Percentiles rank a stretch among this genome's conserved stretches.
These are phyloP conservation scores for Mya arenaria DNA, from an alignment of 1,140 invertebrate species.

Conservation along the genomic window DNA sequence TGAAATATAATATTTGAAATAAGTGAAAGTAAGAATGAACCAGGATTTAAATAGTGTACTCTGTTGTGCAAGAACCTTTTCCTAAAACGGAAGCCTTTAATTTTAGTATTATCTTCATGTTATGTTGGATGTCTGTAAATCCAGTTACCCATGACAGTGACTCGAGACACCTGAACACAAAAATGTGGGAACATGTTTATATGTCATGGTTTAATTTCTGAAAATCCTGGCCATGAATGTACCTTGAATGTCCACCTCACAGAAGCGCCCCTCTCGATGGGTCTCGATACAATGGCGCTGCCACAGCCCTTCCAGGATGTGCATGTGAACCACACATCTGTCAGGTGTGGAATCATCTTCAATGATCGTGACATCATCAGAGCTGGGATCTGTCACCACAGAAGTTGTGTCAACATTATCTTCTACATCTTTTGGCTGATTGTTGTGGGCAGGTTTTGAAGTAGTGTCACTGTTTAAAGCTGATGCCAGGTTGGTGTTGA, in stretches of 20 bases:
- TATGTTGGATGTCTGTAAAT: too few relatives aligned
- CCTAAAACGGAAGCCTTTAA: too few relatives aligned
- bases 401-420: neutral
- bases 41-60: too few relatives aligned
- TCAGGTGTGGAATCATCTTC: neutral
- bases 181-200: too few relatives aligned
- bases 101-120: too few relatives aligned
- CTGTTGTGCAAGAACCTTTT: too few relatives aligned
- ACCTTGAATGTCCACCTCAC: constrained; percentile 43
- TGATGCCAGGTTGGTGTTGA: neutral
- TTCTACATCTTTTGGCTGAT: neutral
- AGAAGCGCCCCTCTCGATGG: constrained; percentile 5
- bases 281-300: constrained; percentile 40
- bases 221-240: too few relatives aligned
- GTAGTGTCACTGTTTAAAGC: neutral
- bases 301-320: constrained; percentile 45
- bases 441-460: neutral
- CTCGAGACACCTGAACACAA: too few relatives aligned
- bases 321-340: constrained; percentile 36
- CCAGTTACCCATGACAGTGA: too few relatives aligned
- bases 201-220: too few relatives aligned
- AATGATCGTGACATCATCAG: neutral
- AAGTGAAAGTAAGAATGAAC: too few relatives aligned
- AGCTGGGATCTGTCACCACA: neutral
- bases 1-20: too few relatives aligned